Evolutionary conservation across 2,113 vertebrate genomes (phyloP).

Genomic region (Reinhardtius hippoglossoides): DNA sequence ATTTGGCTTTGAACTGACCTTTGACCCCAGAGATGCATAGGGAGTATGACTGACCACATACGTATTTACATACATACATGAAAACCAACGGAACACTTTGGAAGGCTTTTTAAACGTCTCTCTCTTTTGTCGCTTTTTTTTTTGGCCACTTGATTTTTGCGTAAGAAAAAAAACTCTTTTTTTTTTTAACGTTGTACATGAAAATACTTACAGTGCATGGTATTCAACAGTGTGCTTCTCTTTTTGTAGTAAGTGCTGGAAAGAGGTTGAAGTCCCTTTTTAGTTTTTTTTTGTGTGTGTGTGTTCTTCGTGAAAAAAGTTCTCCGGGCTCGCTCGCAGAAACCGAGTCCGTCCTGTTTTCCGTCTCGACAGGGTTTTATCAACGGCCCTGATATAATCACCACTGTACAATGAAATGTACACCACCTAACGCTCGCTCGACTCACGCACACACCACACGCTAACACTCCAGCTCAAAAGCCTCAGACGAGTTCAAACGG

Average conservation of each 20-base stretch:
- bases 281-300: constrained; percentile 25
- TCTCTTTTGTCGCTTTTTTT: constrained; percentile 54
- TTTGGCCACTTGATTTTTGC: constrained; percentile 57
- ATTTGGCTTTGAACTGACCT: constrained; percentile 65
- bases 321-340: not conserved
- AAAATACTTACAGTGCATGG: constrained; percentile 71
- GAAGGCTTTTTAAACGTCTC: constrained; percentile 80
- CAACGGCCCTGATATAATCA: constrained; percentile 23
- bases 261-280: constrained; percentile 31
- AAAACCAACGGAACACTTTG: constrained; percentile 46
- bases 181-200: constrained; percentile 44
- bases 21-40: constrained; percentile 70
- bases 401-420: constrained; percentile 70
- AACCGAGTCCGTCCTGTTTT: constrained; percentile 16
- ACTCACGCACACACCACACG: constrained; percentile 11
- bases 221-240: constrained; percentile 73
- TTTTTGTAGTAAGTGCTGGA: constrained; percentile 36
- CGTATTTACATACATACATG: constrained; percentile 51
- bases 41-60: constrained; percentile 74
- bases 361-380: not conserved
- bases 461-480: not conserved
- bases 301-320: not conserved
- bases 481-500: not conserved
- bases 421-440: constrained; percentile 17
- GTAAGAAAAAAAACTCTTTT: constrained; percentile 54